A percentile compares a stretch with the other conserved stretches of the same genome.
Evolutionary conservation across 1,140 invertebrate species (phyloP).

Genomic region (Drosophila nannoptera): DNA sequence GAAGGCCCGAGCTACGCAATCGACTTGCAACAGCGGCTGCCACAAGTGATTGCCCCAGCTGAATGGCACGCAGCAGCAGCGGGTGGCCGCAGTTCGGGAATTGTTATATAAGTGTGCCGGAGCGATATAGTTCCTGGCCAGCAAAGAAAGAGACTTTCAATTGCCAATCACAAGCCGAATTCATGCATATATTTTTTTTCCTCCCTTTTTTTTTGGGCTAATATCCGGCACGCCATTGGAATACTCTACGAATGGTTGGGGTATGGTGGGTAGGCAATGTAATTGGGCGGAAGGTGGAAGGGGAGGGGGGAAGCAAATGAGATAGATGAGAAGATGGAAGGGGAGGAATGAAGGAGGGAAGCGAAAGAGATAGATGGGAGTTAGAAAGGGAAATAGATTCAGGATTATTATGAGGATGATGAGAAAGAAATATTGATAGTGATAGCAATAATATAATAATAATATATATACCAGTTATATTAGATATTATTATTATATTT

Average conservation of each 20-base stretch:
- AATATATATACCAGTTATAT: too few relatives aligned
- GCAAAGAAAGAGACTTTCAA: slow-evolving; percentile 25
- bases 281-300: too few relatives aligned
- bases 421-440: too few relatives aligned
- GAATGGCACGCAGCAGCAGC: background rate
- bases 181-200: slow-evolving; percentile 1
- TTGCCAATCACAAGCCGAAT: slow-evolving; percentile 41
- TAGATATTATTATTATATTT: too few relatives aligned
- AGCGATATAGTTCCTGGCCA: slow-evolving; percentile 18
- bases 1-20: slow-evolving; percentile 24
- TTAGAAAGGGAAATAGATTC: too few relatives aligned
- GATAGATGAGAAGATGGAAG: too few relatives aligned
- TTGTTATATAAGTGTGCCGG: slow-evolving; percentile 28
- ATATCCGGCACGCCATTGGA: slow-evolving; percentile 40
- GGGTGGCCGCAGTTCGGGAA: too few relatives aligned
- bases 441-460: too few relatives aligned
- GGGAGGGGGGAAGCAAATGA: too few relatives aligned
- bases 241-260: slow-evolving; percentile 1
- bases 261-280: background rate
- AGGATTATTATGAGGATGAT: too few relatives aligned
- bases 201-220: slow-evolving; percentile 16
- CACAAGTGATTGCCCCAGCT: background rate
- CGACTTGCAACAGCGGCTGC: background rate
- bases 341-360: too few relatives aligned
- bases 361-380: too few relatives aligned